These are phyloP conservation scores for Xestia rhomboidea DNA, from an alignment of 2,888 invertebrate species.

Conservation along the genomic window DNA sequence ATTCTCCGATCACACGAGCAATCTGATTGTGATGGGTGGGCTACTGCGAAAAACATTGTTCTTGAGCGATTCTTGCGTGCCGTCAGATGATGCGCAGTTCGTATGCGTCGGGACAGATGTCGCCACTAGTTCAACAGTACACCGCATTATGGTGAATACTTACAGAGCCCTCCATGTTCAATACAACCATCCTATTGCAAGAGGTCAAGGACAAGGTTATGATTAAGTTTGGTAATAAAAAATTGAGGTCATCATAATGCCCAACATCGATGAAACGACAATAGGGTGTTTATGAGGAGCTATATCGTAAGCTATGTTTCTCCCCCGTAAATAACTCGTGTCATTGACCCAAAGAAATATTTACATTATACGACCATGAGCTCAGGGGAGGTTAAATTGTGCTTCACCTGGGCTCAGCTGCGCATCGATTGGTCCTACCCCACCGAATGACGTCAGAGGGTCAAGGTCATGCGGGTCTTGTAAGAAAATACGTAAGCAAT, in stretches of 20 bases:
- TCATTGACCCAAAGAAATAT: not conserved
- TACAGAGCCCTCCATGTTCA: not conserved
- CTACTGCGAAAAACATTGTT: not conserved
- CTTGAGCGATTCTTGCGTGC: not conserved
- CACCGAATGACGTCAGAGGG: not conserved
- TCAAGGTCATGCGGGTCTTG: not conserved
- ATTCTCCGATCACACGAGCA: not conserved
- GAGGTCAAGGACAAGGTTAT: not conserved
- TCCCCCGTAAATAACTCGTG: not conserved
- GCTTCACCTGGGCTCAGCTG: not conserved
- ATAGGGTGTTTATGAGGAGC: not conserved
- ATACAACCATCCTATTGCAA: not conserved
- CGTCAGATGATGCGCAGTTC: not conserved
- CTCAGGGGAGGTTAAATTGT: not conserved
- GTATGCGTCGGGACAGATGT: not conserved
- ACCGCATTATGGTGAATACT: not conserved
- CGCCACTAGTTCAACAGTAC: not conserved
- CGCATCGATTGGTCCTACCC: slow-evolving; percentile 2
- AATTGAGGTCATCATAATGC: not conserved
- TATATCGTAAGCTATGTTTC: not conserved
- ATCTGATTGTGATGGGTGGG: not conserved
- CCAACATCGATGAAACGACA: not conserved
- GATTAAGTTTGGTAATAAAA: not conserved
- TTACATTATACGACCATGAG: not conserved
- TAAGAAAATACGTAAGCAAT: not conserved